Conservation (phyloP, 2,113 vertebrate species). For the Aptenodytes forsteri region DNA sequence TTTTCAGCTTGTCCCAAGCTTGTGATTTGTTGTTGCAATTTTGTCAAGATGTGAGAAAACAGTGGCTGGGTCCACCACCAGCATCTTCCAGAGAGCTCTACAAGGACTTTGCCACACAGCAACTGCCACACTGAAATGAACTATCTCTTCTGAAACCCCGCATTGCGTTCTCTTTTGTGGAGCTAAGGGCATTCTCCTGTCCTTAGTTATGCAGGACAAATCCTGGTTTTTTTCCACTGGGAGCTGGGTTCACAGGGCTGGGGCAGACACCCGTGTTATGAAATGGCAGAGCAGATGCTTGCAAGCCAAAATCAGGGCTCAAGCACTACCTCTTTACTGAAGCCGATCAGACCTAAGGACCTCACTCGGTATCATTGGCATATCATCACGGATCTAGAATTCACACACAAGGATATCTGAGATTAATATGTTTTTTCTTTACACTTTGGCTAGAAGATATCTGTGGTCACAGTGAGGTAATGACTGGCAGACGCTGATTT, state of each 20-base stretch:
- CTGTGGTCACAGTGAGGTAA: constrained; percentile 36
- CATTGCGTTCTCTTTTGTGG: background rate
- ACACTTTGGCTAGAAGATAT: background rate
- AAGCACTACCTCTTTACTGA: background rate
- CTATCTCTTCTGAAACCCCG: background rate
- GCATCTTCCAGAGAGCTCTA: background rate
- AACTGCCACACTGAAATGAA: background rate
- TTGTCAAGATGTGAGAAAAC: background rate
- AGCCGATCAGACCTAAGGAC: background rate
- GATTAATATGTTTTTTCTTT: background rate
- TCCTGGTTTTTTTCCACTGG: background rate
- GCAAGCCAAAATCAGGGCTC: background rate
- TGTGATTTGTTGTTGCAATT: background rate
- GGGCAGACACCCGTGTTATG: background rate
- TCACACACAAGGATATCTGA: background rate
- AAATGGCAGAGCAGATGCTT: background rate
- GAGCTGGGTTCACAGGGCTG: background rate
- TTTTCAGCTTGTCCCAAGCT: constrained; percentile 10
- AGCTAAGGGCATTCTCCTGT: background rate
- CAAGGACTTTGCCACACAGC: background rate
- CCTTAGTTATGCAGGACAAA: background rate
- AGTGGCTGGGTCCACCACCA: background rate
- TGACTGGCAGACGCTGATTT: background rate
- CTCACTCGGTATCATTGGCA: background rate
- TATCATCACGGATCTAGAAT: background rate